Percentiles rank a stretch among this genome's conserved stretches.
phyloP scores from a whole-genome alignment of 2,888 invertebrate species.

The Dasypogon diadema region DNA sequence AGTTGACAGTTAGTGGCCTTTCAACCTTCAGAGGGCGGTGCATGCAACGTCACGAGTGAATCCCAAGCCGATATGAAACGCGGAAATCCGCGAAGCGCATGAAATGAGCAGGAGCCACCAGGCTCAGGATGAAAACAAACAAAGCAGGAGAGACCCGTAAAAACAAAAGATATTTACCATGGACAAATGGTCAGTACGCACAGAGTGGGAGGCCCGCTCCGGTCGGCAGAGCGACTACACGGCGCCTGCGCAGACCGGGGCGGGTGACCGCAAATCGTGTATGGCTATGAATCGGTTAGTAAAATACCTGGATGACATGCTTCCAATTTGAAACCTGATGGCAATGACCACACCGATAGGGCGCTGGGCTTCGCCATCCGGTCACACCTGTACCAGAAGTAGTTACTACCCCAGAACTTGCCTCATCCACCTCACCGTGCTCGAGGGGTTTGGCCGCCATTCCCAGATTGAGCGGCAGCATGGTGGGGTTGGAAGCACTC shows the following conservation, averaged over 20 bases:
- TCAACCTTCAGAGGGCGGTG: too few species aligned
- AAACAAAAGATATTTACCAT: slow-evolving; percentile 35
- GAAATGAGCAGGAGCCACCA: background rate
- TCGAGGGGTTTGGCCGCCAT: slow-evolving; percentile 58
- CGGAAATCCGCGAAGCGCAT: background rate
- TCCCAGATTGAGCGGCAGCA: slow-evolving; percentile 8
- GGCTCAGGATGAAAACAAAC: background rate
- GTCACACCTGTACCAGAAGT: slow-evolving; percentile 61
- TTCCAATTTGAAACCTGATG: slow-evolving; percentile 87
- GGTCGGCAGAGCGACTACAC: too few species aligned
- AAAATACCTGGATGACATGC: slow-evolving; percentile 85
- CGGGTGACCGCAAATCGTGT: slow-evolving; percentile 18
- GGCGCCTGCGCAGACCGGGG: too few species aligned
- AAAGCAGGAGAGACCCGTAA: slow-evolving; percentile 8
- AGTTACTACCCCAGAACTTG: slow-evolving; percentile 66
- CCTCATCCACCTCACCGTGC: slow-evolving; percentile 71
- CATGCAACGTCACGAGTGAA: too few species aligned
- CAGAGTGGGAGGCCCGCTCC: slow-evolving; percentile 1
- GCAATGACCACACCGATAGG: slow-evolving; percentile 83
- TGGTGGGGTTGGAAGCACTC: background rate
- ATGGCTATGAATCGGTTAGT: slow-evolving; percentile 49
- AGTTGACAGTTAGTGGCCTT: too few species aligned
- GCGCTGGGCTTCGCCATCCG: slow-evolving; percentile 71
- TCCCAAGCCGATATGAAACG: too few species aligned
- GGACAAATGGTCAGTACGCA: slow-evolving; percentile 35